Evolutionary conservation across 2,797 vertebrate species (phyloP), one percentile per base, ranked within the genome.

Genomic region (Myiothlypis coronata): DNA sequence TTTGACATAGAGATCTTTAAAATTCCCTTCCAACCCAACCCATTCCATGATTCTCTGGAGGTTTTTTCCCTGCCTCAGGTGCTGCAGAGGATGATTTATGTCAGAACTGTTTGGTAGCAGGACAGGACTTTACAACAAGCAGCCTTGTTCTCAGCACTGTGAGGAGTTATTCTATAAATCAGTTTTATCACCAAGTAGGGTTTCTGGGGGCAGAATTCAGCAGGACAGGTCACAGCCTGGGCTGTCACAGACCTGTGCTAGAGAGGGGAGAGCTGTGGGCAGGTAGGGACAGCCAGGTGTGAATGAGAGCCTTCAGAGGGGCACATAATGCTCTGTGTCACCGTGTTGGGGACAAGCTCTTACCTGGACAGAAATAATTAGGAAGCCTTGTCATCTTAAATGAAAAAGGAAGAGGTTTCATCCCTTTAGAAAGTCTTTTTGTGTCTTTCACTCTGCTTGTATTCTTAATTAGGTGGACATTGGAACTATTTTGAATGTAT

Each of bases 281-380:
- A 63, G 24, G 12, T 32, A 21, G 53, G 46, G 46, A 30, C 3
- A 11, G 24, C 50, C 50, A 13, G 46, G 21, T 52, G 23, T 61
- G 43, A 69, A 18, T 10, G n/a, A 13, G 71, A 52, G 34, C 0
- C 0, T 59, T 64, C 39, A 32, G 27, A 49, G 44, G 41, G 44
- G 11, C 24, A 39, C 8, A 2, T 3, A 15, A 7, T 28, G 61
- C 43, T 52, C 30, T 37, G 0, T 46, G 59, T 32, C 39, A 12
- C 12, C 0, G 0, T 39, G 23, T 0, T 70, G n/a, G 61, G 41
- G 41, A n/a, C 41, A 27, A 20, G 8, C 11, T 80, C 9, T 46
- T 60, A 18, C 37, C 12, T 12, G 16, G 55, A 17, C 0, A 8
- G 52, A 67, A 91, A 56, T 63, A 41, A 79, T 82, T 12, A 28